Percentiles rank a stretch among this genome's conserved stretches.
Conservation (phyloP, 1,140 invertebrate species). For the Doryteuthis pealeii region DNA sequence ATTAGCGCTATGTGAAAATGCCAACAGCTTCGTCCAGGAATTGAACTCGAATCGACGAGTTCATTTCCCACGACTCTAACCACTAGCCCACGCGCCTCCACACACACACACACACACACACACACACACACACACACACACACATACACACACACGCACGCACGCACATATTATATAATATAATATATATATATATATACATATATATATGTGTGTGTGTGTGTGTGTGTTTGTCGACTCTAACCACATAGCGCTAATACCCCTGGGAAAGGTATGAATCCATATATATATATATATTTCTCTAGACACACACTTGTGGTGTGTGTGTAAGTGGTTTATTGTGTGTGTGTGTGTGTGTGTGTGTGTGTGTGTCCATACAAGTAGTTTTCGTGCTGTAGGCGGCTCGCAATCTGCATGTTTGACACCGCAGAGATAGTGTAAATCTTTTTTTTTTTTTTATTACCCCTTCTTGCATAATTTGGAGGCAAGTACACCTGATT, state of each 20-base stretch:
- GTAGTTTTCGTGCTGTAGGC: no score
- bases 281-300: background rate
- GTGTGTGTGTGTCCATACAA: slow-evolving; percentile 1
- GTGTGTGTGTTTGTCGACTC: background rate
- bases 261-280: background rate
- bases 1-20: no score
- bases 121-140: background rate
- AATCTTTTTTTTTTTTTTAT: slow-evolving; percentile 8
- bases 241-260: background rate
- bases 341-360: background rate
- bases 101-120: background rate
- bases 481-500: slow-evolving; percentile 18
- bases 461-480: slow-evolving; percentile 21
- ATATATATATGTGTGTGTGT: slow-evolving; percentile 1
- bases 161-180: no score
- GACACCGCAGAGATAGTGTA: no score
- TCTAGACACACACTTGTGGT: background rate
- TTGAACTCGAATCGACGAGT: no score
- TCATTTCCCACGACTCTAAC: no score
- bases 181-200: slow-evolving; percentile 1
- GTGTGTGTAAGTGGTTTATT: background rate
- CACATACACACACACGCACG: background rate
- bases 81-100: no score
- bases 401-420: no score
- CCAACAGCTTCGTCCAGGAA: no score